These are phyloP conservation scores for Zelleria hepariella DNA, from an alignment of 2,888 invertebrate species.

Conservation along the genomic window DNA sequence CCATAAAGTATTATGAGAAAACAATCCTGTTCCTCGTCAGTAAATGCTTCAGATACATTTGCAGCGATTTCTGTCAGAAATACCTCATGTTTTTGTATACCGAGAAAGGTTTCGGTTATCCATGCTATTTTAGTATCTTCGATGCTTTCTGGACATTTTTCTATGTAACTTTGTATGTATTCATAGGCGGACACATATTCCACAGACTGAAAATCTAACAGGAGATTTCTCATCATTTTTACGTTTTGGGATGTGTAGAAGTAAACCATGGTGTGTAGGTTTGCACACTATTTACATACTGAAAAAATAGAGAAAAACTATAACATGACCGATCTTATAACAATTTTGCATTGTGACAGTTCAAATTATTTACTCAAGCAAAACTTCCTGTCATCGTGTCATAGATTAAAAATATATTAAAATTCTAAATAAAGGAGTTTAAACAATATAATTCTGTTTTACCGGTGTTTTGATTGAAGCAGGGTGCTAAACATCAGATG, in stretches of 20 bases:
- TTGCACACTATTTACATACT: neutral
- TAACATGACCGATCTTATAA: neutral
- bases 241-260: conserved; percentile 54
- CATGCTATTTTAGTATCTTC: conserved; percentile 50
- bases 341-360: neutral
- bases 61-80: conserved; percentile 38
- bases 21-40: conserved; percentile 43
- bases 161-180: conserved; percentile 50
- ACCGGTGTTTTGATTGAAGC: too few relatives aligned
- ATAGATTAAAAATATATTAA: neutral
- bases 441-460: neutral
- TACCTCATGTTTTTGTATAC: conserved; percentile 40
- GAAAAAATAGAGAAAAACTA: neutral
- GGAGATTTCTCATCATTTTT: conserved; percentile 45
- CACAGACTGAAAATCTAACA: conserved; percentile 35
- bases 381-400: neutral
- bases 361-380: neutral
- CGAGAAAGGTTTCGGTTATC: conserved; percentile 51
- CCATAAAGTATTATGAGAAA: conserved; percentile 47
- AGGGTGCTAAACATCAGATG: too few relatives aligned
- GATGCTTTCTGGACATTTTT: conserved; percentile 42
- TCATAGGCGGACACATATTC: conserved; percentile 44
- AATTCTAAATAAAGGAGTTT: neutral
- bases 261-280: conserved; percentile 44
- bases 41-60: conserved; percentile 36